These are phyloP conservation scores for Chaetops frenatus DNA, from an alignment of 2,113 vertebrate species.

Conservation along the genomic window DNA sequence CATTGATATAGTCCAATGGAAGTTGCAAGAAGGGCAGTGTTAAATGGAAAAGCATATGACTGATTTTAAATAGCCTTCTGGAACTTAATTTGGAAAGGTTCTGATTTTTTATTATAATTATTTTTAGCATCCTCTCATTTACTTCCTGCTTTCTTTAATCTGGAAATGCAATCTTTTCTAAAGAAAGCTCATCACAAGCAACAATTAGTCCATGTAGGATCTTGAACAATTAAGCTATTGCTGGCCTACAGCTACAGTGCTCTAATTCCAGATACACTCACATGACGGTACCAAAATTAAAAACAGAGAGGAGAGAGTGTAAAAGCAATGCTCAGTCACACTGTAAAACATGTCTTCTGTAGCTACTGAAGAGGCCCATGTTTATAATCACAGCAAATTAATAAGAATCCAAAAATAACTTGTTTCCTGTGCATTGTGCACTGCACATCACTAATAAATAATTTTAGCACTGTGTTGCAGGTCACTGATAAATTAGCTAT, in stretches of 20 bases:
- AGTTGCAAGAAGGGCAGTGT: background rate
- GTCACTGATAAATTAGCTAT: constrained; percentile 41
- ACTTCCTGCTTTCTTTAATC: constrained; percentile 3
- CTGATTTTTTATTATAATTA: background rate
- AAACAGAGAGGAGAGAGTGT: background rate
- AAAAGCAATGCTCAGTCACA: background rate
- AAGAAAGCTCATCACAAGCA: background rate
- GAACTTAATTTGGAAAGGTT: background rate
- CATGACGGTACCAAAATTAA: constrained; percentile 27
- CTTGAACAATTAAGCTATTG: background rate
- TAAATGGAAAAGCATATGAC: background rate
- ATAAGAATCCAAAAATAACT: constrained; percentile 29
- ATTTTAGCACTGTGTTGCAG: constrained; percentile 15
- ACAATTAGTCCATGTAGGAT: background rate
- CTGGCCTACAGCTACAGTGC: background rate
- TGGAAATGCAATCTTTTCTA: constrained; percentile 3
- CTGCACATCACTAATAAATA: background rate
- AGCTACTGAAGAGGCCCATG: background rate
- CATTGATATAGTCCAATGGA: background rate
- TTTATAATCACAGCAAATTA: constrained; percentile 17
- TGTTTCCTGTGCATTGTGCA: background rate
- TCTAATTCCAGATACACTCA: background rate
- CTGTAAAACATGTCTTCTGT: background rate
- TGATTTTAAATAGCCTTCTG: background rate
- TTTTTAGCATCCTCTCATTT: background rate